phyloP scores from a whole-genome alignment of 2,888 invertebrate species.

The Lasioglossum zephyrum region DNA sequence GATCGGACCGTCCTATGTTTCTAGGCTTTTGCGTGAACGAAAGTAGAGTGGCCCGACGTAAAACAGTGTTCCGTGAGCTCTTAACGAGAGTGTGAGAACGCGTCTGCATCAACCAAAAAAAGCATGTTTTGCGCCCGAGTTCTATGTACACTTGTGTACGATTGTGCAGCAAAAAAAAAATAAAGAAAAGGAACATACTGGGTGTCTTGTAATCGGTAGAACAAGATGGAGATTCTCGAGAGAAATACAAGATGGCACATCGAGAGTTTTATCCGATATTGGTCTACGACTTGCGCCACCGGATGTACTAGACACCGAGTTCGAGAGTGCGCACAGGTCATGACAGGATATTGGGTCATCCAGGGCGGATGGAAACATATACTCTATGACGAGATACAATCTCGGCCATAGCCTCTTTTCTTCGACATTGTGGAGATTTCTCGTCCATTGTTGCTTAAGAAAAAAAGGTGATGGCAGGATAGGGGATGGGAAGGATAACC shows the following conservation, averaged over 20 bases:
- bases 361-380: too few species aligned
- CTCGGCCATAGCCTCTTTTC: too few species aligned
- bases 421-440: too few species aligned
- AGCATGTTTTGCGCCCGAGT: conserved; percentile 40
- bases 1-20: conserved; percentile 4
- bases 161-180: conserved; percentile 38
- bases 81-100: conserved; percentile 35
- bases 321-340: background rate
- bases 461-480: background rate
- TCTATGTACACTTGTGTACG: conserved; percentile 9
- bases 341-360: background rate
- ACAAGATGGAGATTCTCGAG: background rate
- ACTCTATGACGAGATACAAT: too few species aligned
- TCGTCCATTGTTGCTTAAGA: too few species aligned
- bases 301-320: background rate
- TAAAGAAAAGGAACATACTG: background rate
- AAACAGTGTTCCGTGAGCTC: conserved; percentile 35
- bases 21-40: conserved; percentile 1
- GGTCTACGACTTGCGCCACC: background rate
- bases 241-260: background rate
- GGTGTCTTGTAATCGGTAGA: conserved; percentile 1
- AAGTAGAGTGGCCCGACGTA: background rate
- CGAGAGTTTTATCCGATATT: background rate
- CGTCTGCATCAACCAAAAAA: conserved; percentile 56
- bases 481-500: background rate